Conservation (phyloP, 2,888 invertebrate genomes). For the Rhimphoctona megacephalus region DNA sequence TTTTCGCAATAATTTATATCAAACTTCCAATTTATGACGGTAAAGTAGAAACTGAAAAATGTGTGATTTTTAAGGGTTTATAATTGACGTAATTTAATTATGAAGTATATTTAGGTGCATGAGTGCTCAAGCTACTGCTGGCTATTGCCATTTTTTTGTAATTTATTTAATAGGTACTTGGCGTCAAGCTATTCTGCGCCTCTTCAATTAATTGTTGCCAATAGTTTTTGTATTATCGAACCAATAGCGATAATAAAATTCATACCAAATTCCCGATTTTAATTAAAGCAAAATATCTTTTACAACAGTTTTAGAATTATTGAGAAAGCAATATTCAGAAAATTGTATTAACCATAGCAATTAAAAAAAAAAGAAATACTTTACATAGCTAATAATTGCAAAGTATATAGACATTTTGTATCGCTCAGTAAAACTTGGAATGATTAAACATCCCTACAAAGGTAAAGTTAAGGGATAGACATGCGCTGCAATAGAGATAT, state of each 20-base stretch:
- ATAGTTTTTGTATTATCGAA: too few species aligned
- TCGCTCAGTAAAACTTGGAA: neutral
- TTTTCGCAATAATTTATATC: slow-evolving; percentile 44
- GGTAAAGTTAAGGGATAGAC: neutral
- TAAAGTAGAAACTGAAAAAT: neutral
- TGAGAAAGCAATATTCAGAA: too few species aligned
- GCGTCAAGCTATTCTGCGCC: neutral
- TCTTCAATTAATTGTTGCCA: too few species aligned
- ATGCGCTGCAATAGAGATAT: neutral
- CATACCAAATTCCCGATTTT: neutral
- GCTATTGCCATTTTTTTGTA: neutral
- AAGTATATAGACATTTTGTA: neutral
- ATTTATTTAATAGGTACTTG: neutral
- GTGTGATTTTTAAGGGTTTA: neutral
- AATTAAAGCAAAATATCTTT: too few species aligned
- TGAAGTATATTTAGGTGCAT: slow-evolving; percentile 6
- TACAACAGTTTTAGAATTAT: too few species aligned
- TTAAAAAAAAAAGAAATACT: too few species aligned
- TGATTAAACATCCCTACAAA: neutral
- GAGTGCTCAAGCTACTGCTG: neutral
- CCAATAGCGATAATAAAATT: neutral
- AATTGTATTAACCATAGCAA: too few species aligned
- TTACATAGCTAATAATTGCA: too few species aligned
- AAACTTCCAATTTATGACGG: slow-evolving; percentile 20
- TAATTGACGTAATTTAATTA: slow-evolving; percentile 8